These are phyloP conservation scores for Hirtodrosophila histrioides DNA, from an alignment of 2,888 invertebrate species.

Conservation along the genomic window DNA sequence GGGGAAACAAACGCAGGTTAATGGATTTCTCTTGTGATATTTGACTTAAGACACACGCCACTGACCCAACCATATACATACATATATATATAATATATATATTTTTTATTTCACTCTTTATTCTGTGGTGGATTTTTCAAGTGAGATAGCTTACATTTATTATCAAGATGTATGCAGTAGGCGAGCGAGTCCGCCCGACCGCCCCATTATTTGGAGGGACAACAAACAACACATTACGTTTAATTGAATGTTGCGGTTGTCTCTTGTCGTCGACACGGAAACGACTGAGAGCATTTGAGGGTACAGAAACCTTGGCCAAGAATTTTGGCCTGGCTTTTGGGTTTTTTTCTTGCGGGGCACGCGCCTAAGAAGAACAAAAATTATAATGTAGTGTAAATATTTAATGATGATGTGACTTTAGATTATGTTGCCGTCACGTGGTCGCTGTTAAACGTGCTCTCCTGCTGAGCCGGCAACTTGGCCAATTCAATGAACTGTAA, in stretches of 20 bases:
- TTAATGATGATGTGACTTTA: conserved; percentile 76
- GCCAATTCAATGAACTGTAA: conserved; percentile 70
- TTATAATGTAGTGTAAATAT: conserved; percentile 80
- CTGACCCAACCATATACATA: conserved; percentile 49
- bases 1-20: conserved; percentile 65
- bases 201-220: conserved; percentile 60
- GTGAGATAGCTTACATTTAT: conserved; percentile 76
- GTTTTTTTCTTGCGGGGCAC: conserved; percentile 42
- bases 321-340: conserved; percentile 27
- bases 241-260: conserved; percentile 78
- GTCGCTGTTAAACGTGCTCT: conserved; percentile 62
- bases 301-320: conserved; percentile 18
- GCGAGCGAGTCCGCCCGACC: not conserved
- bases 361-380: conserved; percentile 59
- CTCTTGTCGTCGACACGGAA: conserved; percentile 34
- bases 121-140: conserved; percentile 53
- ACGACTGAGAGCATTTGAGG: conserved; percentile 6
- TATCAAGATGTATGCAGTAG: conserved; percentile 48
- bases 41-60: conserved; percentile 54
- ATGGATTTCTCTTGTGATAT: conserved; percentile 80
- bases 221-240: conserved; percentile 76
- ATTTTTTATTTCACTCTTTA: conserved; percentile 68
- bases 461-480: conserved; percentile 31
- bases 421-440: conserved; percentile 67
- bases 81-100: conserved; percentile 16